Evolutionary conservation across 2,797 vertebrate genomes (phyloP).

Genomic region (Acrossocheilus wenchowensis): DNA sequence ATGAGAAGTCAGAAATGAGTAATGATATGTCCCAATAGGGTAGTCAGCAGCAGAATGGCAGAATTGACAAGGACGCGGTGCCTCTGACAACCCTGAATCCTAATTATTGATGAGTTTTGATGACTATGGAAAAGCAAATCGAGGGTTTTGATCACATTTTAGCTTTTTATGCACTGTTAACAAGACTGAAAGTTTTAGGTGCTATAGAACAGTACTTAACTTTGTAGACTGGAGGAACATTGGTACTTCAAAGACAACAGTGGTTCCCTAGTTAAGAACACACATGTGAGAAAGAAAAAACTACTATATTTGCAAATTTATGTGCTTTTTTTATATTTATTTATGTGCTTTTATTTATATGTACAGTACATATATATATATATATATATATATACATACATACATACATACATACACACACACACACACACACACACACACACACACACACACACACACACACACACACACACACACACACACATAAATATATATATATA

Average conservation of each 20-base stretch:
- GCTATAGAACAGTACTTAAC: background rate
- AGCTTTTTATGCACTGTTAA: background rate
- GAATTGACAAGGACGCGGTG: slow-evolving; percentile 76
- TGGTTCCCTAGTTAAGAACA: background rate
- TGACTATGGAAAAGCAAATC: slow-evolving; percentile 23
- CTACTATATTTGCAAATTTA: too few species aligned
- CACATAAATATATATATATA: too few species aligned
- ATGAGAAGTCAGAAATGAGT: slow-evolving; percentile 73
- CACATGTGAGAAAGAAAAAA: background rate
- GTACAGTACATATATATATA: too few species aligned
- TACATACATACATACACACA: too few species aligned
- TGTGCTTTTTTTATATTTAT: too few species aligned
- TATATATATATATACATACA: too few species aligned
- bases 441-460: too few species aligned
- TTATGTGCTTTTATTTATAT: too few species aligned
- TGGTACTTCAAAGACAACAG: background rate
- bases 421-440: too few species aligned
- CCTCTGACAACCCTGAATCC: slow-evolving; percentile 48
- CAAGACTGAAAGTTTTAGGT: background rate
- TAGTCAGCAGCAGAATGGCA: slow-evolving; percentile 72
- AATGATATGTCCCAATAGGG: slow-evolving; percentile 76
- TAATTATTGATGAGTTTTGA: slow-evolving; percentile 38
- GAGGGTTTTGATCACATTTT: background rate
- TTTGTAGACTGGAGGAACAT: background rate
- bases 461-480: too few species aligned